Evolutionary conservation across 2,888 invertebrate species (phyloP).

Genomic region (Apomyelois bistriatella): DNA sequence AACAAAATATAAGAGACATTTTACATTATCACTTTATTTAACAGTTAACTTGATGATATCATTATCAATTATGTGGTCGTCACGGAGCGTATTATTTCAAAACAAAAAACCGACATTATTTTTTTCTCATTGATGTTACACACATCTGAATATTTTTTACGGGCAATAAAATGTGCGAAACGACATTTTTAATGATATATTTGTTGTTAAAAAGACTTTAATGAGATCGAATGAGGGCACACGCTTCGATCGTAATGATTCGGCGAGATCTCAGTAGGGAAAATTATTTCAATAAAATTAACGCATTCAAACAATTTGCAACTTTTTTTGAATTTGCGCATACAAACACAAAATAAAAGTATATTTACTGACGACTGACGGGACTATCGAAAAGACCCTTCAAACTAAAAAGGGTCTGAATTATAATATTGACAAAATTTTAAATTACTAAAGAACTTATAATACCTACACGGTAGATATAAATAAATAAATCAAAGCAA

Average conservation of each 20-base stretch:
- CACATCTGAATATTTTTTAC: constrained; percentile 17
- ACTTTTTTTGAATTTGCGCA: no score
- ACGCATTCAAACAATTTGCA: no score
- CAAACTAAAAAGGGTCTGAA: no score
- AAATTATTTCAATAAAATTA: no score
- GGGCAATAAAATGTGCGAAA: constrained; percentile 28
- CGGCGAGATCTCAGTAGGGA: background rate
- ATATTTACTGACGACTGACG: no score
- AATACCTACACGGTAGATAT: constrained; percentile 28
- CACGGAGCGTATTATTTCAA: background rate
- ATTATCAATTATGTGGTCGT: no score
- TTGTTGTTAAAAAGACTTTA: constrained; percentile 39
- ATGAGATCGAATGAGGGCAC: constrained; percentile 53
- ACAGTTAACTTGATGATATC: background rate
- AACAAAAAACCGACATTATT: background rate
- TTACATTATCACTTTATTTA: no score
- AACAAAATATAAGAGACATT: no score
- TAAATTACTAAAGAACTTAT: constrained; percentile 29
- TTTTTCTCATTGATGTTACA: constrained; percentile 6
- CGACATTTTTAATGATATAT: constrained; percentile 38
- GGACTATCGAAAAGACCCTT: no score
- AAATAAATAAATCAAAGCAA: constrained; percentile 18
- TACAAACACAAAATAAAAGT: no score
- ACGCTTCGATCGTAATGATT: constrained; percentile 31
- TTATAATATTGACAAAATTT: no score